Evolutionary conservation across 2,888 invertebrate genomes (phyloP), one percentile per base, ranked within the genome.

Genomic region (Cephus pulcher): DNA sequence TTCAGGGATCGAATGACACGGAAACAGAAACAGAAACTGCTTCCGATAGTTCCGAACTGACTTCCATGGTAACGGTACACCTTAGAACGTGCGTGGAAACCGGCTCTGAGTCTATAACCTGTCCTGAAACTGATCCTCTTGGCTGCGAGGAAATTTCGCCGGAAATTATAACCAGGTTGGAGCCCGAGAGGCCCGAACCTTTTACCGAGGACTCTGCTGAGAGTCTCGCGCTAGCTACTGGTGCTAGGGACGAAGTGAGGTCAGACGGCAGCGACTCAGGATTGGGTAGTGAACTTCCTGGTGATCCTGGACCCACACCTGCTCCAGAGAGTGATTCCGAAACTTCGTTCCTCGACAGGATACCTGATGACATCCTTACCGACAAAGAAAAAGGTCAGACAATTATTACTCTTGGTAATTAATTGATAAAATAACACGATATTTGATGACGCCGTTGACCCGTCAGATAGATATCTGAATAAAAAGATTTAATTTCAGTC

Each of bases 221-320:
- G 78, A 91, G 91, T 70, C 79, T 91, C 33, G 85, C 90, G 0
- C 82, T 91, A 11, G 88, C 88, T 0, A 84, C 89, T 0, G 89
- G 89, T 12, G 86, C 86, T 4, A 83, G 90, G 74, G 91, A 91
- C 77, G 91, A 91, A 76, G 91, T 91, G 4, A 93, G 96, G 78
- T 96, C 96, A 71, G 96, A 97, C 88, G 96, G 96, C 12, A 97
- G 97, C 76, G 97, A 97, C 91, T 97, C 96, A 0, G 97, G 97
- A 0, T 91, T 97, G 40, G 97, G 97, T 9, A 95, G 95, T 68
- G 97, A 97, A 92, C 93, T 95, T 77, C 93, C 93, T 78, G 95
- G 95, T 81, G 95, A 95, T 86, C 82, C 90, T 32, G 90, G 92
- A 68, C 91, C 90, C 3, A 85, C 88, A 3, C 89, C 91, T 1